These are phyloP conservation scores for Globia sparganii DNA, from an alignment of 2,888 invertebrate genomes.

Conservation along the genomic window DNA sequence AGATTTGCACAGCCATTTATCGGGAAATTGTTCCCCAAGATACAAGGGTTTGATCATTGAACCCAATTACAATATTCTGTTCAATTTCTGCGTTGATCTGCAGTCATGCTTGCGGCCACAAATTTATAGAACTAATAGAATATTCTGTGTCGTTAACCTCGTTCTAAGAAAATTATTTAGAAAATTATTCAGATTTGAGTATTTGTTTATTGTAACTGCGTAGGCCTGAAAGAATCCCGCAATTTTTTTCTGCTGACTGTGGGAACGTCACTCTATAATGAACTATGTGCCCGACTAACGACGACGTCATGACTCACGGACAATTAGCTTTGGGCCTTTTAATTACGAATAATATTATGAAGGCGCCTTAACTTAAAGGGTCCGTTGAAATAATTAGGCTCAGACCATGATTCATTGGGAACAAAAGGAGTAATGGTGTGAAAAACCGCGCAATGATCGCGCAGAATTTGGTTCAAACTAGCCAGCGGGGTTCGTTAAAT, in stretches of 20 bases:
- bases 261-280: conserved; percentile 68
- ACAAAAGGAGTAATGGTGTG: conserved; percentile 88
- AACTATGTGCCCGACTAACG: conserved; percentile 78
- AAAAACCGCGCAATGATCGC: conserved; percentile 76
- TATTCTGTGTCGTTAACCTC: neutral
- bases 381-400: conserved; percentile 84
- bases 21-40: conserved; percentile 2
- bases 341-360: conserved; percentile 87
- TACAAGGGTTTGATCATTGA: conserved; percentile 24
- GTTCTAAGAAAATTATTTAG: neutral
- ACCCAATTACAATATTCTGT: conserved; percentile 21
- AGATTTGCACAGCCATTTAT: conserved; percentile 13
- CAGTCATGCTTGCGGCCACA: neutral
- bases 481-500: conserved; percentile 44
- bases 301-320: conserved; percentile 80
- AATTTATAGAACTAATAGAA: conserved; percentile 1
- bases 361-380: conserved; percentile 80
- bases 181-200: neutral
- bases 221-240: neutral
- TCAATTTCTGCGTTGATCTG: neutral
- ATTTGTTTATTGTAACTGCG: neutral
- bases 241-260: conserved; percentile 33
- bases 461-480: conserved; percentile 66
- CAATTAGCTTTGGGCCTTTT: conserved; percentile 85
- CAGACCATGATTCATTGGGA: conserved; percentile 81